Conservation (phyloP, 2,797 vertebrate species). For the Brachyrhaphis roseni region DNA sequence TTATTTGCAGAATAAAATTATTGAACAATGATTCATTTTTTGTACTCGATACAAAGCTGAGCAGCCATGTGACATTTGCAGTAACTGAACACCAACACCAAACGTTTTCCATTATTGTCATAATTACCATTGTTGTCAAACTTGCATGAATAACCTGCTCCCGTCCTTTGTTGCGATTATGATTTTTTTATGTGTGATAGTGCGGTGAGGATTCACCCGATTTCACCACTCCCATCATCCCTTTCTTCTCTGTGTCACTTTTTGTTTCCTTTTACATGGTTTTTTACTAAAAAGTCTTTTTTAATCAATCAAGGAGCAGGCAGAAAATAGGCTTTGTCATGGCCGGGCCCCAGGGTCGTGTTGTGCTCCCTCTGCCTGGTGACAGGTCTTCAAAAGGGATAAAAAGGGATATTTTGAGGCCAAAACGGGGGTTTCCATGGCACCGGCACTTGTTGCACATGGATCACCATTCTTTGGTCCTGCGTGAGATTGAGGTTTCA, state of each 20-base stretch:
- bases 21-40: not conserved
- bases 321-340: constrained; percentile 99
- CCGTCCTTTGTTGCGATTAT: constrained; percentile 80
- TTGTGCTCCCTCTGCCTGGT: constrained; percentile 91
- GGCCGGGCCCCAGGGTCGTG: constrained; percentile 90
- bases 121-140: constrained; percentile 87
- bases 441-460: constrained; percentile 88
- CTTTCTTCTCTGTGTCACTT: constrained; percentile 84
- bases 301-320: constrained; percentile 99
- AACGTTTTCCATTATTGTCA: constrained; percentile 80
- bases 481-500: constrained; percentile 85
- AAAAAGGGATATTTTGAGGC: constrained; percentile 91
- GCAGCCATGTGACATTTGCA: constrained; percentile 43
- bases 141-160: constrained; percentile 86
- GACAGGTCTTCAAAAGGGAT: constrained; percentile 97
- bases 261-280: constrained; percentile 96
- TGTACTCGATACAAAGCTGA: constrained; percentile 13
- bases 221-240: constrained; percentile 73
- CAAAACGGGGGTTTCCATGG: constrained; percentile 96
- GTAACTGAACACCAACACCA: constrained; percentile 55
- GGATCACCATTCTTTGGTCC: constrained; percentile 86
- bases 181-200: constrained; percentile 78
- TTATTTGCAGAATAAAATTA: not conserved
- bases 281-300: constrained; percentile 96
- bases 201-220: constrained; percentile 77